A percentile compares a stretch with the other conserved stretches of the same genome.
phyloP scores from a whole-genome alignment of 2,888 invertebrate species.

The Diploptera punctata region DNA sequence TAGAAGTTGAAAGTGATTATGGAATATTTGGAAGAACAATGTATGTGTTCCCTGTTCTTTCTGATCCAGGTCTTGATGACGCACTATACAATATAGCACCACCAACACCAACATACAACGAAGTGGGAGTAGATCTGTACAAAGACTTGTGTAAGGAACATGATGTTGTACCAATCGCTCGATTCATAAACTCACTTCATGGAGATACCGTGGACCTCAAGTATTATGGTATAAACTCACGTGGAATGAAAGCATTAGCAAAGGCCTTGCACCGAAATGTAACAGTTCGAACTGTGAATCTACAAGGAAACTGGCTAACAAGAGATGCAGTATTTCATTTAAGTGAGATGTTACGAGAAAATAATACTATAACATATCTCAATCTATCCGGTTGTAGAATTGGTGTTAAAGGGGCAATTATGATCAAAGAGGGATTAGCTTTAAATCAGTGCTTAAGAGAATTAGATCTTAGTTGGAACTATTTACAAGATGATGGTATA shows the following conservation, averaged over 20 bases:
- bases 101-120: background rate
- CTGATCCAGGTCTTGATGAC: too few species aligned
- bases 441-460: conserved; percentile 6
- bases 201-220: conserved; percentile 34
- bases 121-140: background rate
- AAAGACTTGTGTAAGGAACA: background rate
- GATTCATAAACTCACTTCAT: background rate
- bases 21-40: too few species aligned
- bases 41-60: too few species aligned
- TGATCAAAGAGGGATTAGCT: conserved; percentile 23
- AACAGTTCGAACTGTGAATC: conserved; percentile 48
- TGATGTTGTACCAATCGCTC: background rate
- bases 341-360: conserved; percentile 53
- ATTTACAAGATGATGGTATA: conserved; percentile 1
- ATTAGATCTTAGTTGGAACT: conserved; percentile 29
- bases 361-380: conserved; percentile 51
- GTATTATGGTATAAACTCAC: conserved; percentile 53
- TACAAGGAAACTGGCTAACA: conserved; percentile 57
- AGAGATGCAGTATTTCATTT: conserved; percentile 53
- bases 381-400: conserved; percentile 54
- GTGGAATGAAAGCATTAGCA: conserved; percentile 53
- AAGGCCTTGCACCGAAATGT: conserved; percentile 52
- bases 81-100: background rate
- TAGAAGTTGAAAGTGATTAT: too few species aligned
- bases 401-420: background rate